phyloP scores from a whole-genome alignment of 1,140 invertebrate species.

The Campoletis sonorensis region DNA sequence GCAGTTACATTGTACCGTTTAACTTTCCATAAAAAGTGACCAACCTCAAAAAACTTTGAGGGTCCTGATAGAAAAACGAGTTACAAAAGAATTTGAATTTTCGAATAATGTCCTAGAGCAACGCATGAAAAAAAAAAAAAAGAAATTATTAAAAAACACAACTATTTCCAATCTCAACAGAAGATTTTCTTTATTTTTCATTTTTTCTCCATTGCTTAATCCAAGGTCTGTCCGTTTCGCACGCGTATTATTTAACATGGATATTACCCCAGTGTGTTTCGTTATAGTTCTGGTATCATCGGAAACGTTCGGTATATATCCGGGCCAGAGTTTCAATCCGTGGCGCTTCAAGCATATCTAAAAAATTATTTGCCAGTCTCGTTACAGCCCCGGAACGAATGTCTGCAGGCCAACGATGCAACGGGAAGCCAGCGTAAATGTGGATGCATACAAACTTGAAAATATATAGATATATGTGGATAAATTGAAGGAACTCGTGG shows the following conservation, averaged over 20 bases:
- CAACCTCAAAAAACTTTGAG: too few relatives aligned
- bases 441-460: neutral
- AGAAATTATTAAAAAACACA: neutral
- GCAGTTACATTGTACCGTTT: neutral
- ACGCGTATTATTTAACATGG: constrained; percentile 17
- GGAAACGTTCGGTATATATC: neutral
- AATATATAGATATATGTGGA: neutral
- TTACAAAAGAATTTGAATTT: too few relatives aligned
- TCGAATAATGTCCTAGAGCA: too few relatives aligned
- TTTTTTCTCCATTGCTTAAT: constrained; percentile 1
- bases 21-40: too few relatives aligned
- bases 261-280: neutral
- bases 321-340: constrained; percentile 28
- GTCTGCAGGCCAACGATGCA: constrained; percentile 37
- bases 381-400: constrained; percentile 60
- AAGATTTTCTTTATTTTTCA: constrained; percentile 8
- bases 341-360: constrained; percentile 60
- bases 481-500: neutral
- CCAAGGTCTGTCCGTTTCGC: neutral
- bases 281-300: constrained; percentile 18
- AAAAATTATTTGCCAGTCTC: constrained; percentile 65
- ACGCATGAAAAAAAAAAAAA: neutral
- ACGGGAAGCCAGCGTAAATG: constrained; percentile 4
- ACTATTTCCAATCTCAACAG: neutral
- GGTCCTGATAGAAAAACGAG: too few relatives aligned